Conservation (phyloP, 2,113 vertebrate genomes). For the Gymnogyps californianus region DNA sequence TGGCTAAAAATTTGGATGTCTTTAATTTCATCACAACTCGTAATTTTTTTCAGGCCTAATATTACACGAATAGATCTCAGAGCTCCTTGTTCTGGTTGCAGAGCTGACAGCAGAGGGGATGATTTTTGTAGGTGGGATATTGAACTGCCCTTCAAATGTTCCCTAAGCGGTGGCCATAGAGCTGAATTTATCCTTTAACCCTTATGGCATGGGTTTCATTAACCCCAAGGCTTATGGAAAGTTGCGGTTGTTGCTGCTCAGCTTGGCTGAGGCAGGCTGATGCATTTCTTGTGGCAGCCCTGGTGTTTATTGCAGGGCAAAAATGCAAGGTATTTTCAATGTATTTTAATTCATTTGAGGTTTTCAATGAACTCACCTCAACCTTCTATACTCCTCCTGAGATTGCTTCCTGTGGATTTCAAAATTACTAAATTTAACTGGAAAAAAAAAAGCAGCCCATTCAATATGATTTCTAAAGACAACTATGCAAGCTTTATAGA, state of each 20-base stretch:
- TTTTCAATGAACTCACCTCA: slow-evolving; percentile 39
- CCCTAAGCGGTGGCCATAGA: neutral
- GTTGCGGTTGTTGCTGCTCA: neutral
- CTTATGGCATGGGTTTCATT: neutral
- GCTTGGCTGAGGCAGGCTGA: neutral
- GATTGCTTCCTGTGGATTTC: slow-evolving; percentile 46
- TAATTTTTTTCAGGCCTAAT: slow-evolving; percentile 30
- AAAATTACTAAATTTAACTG: slow-evolving; percentile 32
- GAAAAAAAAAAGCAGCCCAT: neutral
- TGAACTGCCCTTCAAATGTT: neutral
- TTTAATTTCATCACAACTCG: slow-evolving; percentile 56
- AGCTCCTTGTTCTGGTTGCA: neutral
- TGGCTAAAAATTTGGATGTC: slow-evolving; percentile 49
- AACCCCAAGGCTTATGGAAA: neutral
- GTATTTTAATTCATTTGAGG: slow-evolving; percentile 35
- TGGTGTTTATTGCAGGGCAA: neutral
- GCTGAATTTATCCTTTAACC: neutral
- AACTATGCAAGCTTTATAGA: neutral
- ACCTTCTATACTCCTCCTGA: neutral
- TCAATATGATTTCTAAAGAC: slow-evolving; percentile 5
- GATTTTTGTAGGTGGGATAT: neutral
- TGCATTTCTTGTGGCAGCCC: neutral
- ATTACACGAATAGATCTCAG: neutral
- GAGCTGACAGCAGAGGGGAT: neutral
- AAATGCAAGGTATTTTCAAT: slow-evolving; percentile 1